Base-by-base conservation (phyloP, 2,888 invertebrate species). In the Sycophila texana region DNA sequence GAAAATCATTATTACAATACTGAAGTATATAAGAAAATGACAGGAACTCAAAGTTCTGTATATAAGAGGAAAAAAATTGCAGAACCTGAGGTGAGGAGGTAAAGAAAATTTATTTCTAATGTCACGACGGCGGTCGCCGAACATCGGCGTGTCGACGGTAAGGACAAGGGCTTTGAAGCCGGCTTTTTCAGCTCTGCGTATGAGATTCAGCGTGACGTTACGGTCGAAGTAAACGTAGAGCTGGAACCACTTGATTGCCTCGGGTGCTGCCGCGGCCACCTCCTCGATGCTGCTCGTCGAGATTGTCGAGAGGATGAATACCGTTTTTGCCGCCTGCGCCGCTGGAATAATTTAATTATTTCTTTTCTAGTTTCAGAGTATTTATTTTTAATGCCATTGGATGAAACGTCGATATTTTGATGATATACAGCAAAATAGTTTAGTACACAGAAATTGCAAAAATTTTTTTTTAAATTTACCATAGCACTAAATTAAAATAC, bases 201-300 rank as follows among this genome's bases (percentile, higher is more conserved):
- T 94, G 81, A 98, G 91, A 83, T 93, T 92, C 85, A 91, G 91
- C 0, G 96, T 96, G 0, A 96, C 91, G 53, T 94, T 91, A 82
- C 95, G 93, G 89, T 97, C 95, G 81, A 93, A 95, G 89, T 96
- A 97, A 83, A 98, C 95, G 88, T 98, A 98, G 0, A 98, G 92
- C 90, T 99, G 97, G 89, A 97, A 97, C 97, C 97, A 98, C 88
- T 96, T 96, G 20, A 93, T 91, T 0, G 94, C 94, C 16, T 93
- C 89, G 0, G 97, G 96, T 0, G 96, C 95, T 0, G 94, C 95
- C 79, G 92, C 89, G 0, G 96, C 95, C 1, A 98, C 94, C 88
- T 98, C 97, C 91, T 98, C 98, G 72, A 98, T 93, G 58, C 96
- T 96, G 84, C 94, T 94, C 0, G 97, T 98, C 0, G 97, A 92